A percentile compares a stretch with the other conserved stretches of the same genome.
These are phyloP conservation scores for Portunus trituberculatus DNA, from an alignment of 1,140 invertebrate genomes.

Conservation along the genomic window DNA sequence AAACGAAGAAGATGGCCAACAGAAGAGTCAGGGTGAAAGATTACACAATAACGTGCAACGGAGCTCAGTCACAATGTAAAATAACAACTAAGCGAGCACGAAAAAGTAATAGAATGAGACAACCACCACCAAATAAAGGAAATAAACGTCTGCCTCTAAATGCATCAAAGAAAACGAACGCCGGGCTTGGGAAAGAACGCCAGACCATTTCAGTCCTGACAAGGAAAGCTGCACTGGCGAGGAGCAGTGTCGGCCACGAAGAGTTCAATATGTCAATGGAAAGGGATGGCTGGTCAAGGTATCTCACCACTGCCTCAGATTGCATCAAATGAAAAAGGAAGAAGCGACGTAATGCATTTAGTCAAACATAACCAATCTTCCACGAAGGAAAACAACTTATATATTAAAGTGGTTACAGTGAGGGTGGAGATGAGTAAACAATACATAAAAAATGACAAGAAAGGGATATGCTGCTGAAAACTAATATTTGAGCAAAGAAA, in stretches of 20 bases:
- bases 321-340: background rate
- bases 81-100: background rate
- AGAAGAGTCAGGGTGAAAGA: background rate
- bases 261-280: background rate
- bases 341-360: too few relatives aligned
- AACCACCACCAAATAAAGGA: background rate
- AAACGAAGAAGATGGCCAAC: background rate
- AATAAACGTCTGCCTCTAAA: background rate
- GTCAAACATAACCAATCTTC: too few relatives aligned
- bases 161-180: background rate
- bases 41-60: background rate
- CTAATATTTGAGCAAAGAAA: too few relatives aligned
- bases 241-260: background rate
- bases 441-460: too few relatives aligned
- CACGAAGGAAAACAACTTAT: too few relatives aligned
- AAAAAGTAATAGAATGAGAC: background rate
- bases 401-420: too few relatives aligned
- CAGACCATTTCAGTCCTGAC: background rate
- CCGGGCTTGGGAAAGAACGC: background rate
- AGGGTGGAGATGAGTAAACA: too few relatives aligned
- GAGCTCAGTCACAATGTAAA: background rate
- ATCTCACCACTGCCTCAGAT: background rate
- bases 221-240: background rate
- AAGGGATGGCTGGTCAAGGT: background rate
- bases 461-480: too few relatives aligned